Evolutionary conservation across 1,140 invertebrate genomes (phyloP).

Genomic region (Anoplolepis gracilipes): DNA sequence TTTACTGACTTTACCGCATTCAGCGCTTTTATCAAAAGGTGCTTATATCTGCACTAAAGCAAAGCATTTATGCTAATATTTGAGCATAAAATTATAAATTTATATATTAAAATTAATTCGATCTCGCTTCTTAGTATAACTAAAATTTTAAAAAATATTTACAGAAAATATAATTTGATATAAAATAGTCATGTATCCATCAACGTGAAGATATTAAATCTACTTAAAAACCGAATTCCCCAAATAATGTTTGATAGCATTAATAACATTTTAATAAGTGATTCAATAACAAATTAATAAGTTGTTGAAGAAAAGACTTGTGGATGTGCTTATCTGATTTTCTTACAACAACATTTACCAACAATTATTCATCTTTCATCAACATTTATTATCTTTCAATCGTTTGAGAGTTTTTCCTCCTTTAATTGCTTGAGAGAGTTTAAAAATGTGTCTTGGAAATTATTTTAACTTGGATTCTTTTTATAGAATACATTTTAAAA

Average conservation of each 20-base stretch:
- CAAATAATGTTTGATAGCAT: neutral
- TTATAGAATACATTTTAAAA: neutral
- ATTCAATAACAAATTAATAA: too few relatives aligned
- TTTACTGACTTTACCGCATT: neutral
- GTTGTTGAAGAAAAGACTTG: neutral
- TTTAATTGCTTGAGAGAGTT: neutral
- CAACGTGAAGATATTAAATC: neutral
- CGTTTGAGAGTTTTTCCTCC: neutral
- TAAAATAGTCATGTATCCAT: neutral
- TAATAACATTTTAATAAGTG: too few relatives aligned
- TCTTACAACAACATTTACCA: neutral
- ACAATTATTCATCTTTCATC: too few relatives aligned
- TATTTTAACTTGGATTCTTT: neutral
- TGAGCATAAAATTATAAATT: slow-evolving; percentile 9
- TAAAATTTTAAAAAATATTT: neutral
- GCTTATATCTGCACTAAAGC: neutral
- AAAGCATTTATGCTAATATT: neutral
- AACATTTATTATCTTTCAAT: neutral
- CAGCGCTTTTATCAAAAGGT: neutral
- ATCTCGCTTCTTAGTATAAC: neutral
- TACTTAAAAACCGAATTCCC: too few relatives aligned
- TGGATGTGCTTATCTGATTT: neutral
- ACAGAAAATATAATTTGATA: neutral
- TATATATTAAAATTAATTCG: slow-evolving; percentile 1
- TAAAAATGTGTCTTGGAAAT: neutral